Evolutionary conservation across 2,113 vertebrate species (phyloP).

Genomic region (Cephalopterus ornatus): DNA sequence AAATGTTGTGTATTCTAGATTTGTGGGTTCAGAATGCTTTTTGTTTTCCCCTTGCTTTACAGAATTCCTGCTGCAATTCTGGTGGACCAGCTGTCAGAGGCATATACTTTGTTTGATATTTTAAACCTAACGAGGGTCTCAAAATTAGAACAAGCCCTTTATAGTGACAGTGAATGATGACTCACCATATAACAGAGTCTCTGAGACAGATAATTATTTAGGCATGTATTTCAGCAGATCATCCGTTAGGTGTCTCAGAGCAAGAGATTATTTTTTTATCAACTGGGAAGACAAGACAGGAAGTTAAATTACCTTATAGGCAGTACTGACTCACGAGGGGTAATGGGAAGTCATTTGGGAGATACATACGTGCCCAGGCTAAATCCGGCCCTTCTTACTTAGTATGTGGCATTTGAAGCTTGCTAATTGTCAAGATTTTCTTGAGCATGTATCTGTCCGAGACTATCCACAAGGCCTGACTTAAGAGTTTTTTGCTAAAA

Average conservation of each 20-base stretch:
- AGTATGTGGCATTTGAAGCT: not conserved
- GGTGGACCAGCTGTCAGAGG: constrained; percentile 5
- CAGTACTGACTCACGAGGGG: not conserved
- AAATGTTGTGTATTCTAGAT: not conserved
- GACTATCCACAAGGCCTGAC: not conserved
- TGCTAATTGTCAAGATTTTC: not conserved
- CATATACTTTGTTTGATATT: constrained; percentile 14
- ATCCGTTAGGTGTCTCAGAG: constrained; percentile 57
- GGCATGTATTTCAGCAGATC: constrained; percentile 56
- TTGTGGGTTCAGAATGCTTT: not conserved
- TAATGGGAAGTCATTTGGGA: not conserved
- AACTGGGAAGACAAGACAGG: constrained; percentile 20
- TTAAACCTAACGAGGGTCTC: constrained; percentile 55
- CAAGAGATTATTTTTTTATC: constrained; percentile 56
- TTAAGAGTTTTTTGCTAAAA: not conserved
- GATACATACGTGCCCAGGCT: not conserved
- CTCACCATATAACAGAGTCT: constrained; percentile 28
- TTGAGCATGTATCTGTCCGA: not conserved
- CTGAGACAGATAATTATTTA: constrained; percentile 60
- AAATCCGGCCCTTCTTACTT: not conserved
- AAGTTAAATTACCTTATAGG: constrained; percentile 52
- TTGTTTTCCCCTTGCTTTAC: not conserved
- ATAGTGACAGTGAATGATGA: constrained; percentile 57
- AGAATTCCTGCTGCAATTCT: not conserved
- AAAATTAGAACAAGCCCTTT: constrained; percentile 59